These are phyloP conservation scores for Sphaerophoria taeniata DNA, from an alignment of 2,888 invertebrate species.

Conservation along the genomic window DNA sequence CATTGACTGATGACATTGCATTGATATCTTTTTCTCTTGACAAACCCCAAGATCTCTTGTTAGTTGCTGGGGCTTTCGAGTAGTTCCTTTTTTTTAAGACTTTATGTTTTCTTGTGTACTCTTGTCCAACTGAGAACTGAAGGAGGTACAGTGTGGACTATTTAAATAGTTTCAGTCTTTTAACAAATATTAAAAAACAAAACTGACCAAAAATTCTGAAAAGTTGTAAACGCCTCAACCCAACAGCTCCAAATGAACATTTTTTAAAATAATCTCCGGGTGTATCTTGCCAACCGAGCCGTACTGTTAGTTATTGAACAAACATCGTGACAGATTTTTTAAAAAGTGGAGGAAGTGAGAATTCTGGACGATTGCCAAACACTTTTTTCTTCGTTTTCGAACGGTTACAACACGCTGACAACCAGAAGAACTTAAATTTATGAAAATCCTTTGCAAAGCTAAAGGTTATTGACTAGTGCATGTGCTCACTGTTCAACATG, in stretches of 20 bases:
- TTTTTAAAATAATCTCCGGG: slow-evolving; percentile 1
- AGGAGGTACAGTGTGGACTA: neutral
- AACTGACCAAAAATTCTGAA: too few species aligned
- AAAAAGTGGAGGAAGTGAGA: slow-evolving; percentile 29
- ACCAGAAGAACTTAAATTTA: slow-evolving; percentile 42
- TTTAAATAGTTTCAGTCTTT: neutral
- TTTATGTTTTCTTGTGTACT: neutral
- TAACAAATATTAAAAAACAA: too few species aligned
- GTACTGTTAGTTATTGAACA: slow-evolving; percentile 11
- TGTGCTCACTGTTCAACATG: slow-evolving; percentile 49
- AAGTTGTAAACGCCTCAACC: too few species aligned
- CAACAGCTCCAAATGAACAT: too few species aligned
- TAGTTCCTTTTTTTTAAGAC: neutral
- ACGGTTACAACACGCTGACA: neutral
- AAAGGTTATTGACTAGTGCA: slow-evolving; percentile 29
- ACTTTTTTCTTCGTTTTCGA: slow-evolving; percentile 31
- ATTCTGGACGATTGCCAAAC: slow-evolving; percentile 68
- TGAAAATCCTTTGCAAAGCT: neutral
- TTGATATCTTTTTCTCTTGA: slow-evolving; percentile 55
- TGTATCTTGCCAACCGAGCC: neutral
- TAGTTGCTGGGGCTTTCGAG: slow-evolving; percentile 5
- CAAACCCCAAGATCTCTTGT: slow-evolving; percentile 48
- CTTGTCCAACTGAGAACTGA: neutral
- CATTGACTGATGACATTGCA: slow-evolving; percentile 72
- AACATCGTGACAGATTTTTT: slow-evolving; percentile 27